phyloP scores from a whole-genome alignment of 2,888 invertebrate genomes.

The Lycaena phlaeas region DNA sequence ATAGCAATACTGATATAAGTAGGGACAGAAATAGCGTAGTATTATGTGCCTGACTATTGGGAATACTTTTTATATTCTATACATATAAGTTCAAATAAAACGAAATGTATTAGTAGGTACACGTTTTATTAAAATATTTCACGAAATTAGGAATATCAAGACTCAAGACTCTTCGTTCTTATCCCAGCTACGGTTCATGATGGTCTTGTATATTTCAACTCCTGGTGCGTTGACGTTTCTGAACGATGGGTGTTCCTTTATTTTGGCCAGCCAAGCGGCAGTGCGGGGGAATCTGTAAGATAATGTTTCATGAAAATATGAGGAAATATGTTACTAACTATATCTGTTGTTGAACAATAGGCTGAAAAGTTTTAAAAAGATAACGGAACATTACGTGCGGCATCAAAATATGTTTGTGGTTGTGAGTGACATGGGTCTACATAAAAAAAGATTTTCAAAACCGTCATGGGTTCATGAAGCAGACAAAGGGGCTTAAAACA shows the following conservation, averaged over 20 bases:
- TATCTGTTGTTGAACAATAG: no score
- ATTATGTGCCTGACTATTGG: no score
- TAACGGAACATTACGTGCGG: no score
- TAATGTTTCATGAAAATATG: not conserved
- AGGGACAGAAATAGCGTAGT: no score
- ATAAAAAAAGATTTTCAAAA: not conserved
- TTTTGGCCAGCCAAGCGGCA: constrained; percentile 26
- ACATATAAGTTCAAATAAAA: no score
- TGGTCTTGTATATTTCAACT: constrained; percentile 18
- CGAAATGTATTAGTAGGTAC: not conserved
- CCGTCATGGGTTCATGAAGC: no score
- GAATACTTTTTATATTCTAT: no score
- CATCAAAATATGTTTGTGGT: no score
- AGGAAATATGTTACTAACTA: not conserved
- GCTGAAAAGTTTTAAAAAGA: no score
- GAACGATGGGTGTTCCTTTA: constrained; percentile 29
- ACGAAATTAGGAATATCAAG: not conserved
- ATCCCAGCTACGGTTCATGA: constrained; percentile 25
- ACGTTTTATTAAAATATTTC: not conserved
- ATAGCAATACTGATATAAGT: no score
- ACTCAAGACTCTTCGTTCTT: constrained; percentile 23
- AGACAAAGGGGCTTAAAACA: not conserved
- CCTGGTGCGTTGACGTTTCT: constrained; percentile 28
- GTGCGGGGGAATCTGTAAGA: constrained; percentile 29
- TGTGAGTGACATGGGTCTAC: no score